phyloP scores from a whole-genome alignment of 1,140 invertebrate genomes.

The Ganaspis sp. region DNA sequence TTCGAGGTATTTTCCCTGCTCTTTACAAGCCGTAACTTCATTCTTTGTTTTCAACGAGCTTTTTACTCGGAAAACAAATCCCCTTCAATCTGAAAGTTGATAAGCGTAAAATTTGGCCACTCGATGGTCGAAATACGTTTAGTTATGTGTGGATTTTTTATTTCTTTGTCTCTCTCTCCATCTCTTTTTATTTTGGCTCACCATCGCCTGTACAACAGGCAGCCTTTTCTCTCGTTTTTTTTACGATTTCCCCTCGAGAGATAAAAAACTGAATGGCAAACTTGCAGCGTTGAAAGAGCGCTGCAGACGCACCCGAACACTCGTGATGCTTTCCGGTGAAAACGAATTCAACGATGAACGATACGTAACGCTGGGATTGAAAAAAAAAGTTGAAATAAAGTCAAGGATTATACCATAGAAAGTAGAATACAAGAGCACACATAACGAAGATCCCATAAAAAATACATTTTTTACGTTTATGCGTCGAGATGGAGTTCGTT shows the following conservation, averaged over 20 bases:
- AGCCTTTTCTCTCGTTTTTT: not conserved
- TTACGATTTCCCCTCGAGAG: not conserved
- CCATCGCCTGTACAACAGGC: not conserved
- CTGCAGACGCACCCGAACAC: not conserved
- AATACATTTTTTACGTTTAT: conserved; percentile 46
- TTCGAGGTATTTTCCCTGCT: not conserved
- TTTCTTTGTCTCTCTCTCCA: not conserved
- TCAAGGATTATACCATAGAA: conserved; percentile 13
- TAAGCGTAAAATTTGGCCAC: conserved; percentile 8
- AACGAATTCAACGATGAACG: conserved; percentile 19
- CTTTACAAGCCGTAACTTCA: not conserved
- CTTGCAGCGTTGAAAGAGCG: conserved; percentile 13
- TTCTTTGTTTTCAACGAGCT: not conserved
- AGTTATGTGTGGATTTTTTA: not conserved
- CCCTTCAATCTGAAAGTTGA: not conserved
- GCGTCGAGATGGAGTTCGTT: conserved; percentile 46
- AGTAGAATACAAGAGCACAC: not conserved
- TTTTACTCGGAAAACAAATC: not conserved
- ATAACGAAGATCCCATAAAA: conserved; percentile 48
- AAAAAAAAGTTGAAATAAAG: conserved; percentile 30
- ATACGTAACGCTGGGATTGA: not conserved
- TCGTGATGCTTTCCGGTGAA: conserved; percentile 15
- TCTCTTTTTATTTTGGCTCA: not conserved
- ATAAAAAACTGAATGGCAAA: not conserved
- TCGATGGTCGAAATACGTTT: not conserved